A percentile compares a stretch with the other conserved stretches of the same genome.
These are phyloP conservation scores for Scyliorhinus canicula DNA, from an alignment of 2,797 vertebrate genomes.

Conservation along the genomic window DNA sequence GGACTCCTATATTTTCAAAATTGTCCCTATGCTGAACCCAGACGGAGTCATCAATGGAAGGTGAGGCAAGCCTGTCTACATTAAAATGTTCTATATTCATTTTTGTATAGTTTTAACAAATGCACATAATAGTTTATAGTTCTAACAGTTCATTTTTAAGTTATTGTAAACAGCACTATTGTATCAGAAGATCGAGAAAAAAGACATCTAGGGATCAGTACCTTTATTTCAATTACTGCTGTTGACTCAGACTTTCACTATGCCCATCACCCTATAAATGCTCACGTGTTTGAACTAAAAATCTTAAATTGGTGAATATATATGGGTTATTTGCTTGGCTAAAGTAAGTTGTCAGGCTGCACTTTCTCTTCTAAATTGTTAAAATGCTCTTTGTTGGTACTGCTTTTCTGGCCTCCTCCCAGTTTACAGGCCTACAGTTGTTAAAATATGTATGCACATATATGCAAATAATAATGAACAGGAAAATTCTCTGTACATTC, in stretches of 20 bases:
- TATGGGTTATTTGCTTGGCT: neutral
- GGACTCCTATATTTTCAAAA: conserved; percentile 95
- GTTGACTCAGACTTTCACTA: neutral
- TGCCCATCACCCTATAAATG: neutral
- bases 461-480: neutral
- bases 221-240: neutral
- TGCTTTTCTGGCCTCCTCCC: neutral
- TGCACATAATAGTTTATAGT: neutral
- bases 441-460: neutral
- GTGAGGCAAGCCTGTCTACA: conserved; percentile 60
- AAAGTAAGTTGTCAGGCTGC: neutral
- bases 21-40: conserved; percentile 97
- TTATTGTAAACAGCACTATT: neutral
- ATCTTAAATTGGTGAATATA: neutral
- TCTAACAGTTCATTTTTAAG: neutral
- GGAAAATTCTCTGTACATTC: neutral
- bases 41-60: conserved; percentile 97
- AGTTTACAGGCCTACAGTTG: neutral
- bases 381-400: neutral
- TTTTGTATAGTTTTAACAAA: neutral
- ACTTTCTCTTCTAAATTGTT: neutral
- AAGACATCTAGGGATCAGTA: neutral
- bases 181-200: neutral
- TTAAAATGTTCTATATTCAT: neutral
- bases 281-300: neutral